phyloP scores from a whole-genome alignment of 1,140 invertebrate species.

The Meteorus sp. region DNA sequence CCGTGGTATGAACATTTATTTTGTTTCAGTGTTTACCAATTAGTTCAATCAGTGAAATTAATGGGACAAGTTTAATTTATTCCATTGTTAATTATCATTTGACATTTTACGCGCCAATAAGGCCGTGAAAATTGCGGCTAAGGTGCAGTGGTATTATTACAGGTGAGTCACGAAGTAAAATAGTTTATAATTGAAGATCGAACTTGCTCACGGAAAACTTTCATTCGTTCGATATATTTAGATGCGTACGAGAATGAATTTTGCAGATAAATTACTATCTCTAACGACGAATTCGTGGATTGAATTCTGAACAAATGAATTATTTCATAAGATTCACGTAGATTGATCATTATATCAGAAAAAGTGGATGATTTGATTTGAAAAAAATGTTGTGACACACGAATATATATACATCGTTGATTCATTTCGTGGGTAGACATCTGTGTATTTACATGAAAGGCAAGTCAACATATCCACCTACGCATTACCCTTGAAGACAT shows the following conservation, averaged over 20 bases:
- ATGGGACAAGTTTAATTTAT: neutral
- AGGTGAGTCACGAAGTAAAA: conserved; percentile 31
- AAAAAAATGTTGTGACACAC: neutral
- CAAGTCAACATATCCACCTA: neutral
- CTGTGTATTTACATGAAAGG: neutral
- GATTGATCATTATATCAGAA: neutral
- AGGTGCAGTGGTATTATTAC: conserved; percentile 16
- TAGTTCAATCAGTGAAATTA: neutral
- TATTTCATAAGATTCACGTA: too few species aligned
- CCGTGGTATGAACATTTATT: neutral
- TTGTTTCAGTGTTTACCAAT: too few species aligned
- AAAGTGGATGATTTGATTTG: neutral
- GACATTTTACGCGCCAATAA: neutral
- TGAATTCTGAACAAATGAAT: neutral
- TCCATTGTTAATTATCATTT: neutral
- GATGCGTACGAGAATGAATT: too few species aligned
- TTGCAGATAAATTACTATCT: neutral
- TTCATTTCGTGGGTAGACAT: neutral
- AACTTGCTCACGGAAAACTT: neutral
- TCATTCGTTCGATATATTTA: too few species aligned
- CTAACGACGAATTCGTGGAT: too few species aligned
- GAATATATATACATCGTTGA: too few species aligned
- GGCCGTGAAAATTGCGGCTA: conserved; percentile 15
- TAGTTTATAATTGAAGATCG: conserved; percentile 6
- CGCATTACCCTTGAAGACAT: neutral